Evolutionary conservation across 2,113 vertebrate species (phyloP), one percentile per base, ranked within the genome.

Genomic region (Colaptes auratus): DNA sequence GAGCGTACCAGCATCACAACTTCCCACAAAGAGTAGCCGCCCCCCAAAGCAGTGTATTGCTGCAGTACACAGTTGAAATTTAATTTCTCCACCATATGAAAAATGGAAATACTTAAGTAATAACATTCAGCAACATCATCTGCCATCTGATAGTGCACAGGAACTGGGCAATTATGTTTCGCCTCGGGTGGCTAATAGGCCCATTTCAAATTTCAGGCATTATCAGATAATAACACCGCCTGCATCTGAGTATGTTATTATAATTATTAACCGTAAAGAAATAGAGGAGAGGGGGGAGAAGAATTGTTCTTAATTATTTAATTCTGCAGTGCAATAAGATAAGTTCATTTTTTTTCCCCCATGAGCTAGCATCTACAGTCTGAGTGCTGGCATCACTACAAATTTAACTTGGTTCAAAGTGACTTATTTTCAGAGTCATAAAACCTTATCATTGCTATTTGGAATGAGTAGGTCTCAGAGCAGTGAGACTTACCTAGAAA

Each of bases 161-260:
- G 97, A 96, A 92, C 39, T 48, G 83, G 93, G 91, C 96, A 96
- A 97, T 95, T 98, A 96, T 39, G 71, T 90, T 88, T 97, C 77
- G 35, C 96, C 86, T 96, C 18, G 28, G 91, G 94, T 94, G 96
- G 95, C 88, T 94, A 96, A 97, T 97, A 95, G 96, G 72, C 84
- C 95, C 81, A 97, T 95, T 97, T 97, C 81, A 96, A 87, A 96
- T 96, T 95, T 93, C 86, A 96, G 88, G 64, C 93, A 95, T 97
- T 96, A 97, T 92, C 95, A 95, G 95, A 96, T 96, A 97, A 95
- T 94, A 95, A 80, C 89, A 91, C 74, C 76, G 89, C 69, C 82
- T 95, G 81, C 71, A 91, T 96, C 86, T 89, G 71, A 96, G 93
- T 91, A 42, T 92, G 88, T 86, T 96, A 80, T 90, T 96, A 87